Base-by-base conservation (phyloP, 2,113 vertebrate genomes). In the Micronycteris hirsuta region DNA sequence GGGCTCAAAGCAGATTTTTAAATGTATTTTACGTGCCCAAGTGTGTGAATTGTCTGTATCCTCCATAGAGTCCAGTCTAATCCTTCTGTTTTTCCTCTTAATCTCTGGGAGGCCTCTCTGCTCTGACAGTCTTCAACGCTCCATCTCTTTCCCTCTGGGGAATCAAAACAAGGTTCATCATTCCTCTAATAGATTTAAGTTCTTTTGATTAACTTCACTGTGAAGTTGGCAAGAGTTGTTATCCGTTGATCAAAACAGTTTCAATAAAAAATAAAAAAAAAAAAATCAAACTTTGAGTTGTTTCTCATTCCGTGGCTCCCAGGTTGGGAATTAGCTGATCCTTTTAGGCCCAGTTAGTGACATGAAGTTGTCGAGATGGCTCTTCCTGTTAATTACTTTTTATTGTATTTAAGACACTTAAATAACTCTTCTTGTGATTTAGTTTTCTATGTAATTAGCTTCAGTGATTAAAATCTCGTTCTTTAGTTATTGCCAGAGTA, bases 391-490 rank as follows among this genome's bases (percentile, higher is more conserved):
- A 97, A 97, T 97, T 97, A 96, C 97, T 97, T 97, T 97, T 94
- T 97, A 97, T 97, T 97, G 96, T 98, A 97, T 97, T 97, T 97
- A 97, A 97, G 95, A 96, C 94, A 96, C 94, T 97, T 96, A 98
- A 97, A 97, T 97, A 98, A 97, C 95, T 97, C 95, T 97, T 97
- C 97, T 96, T 97, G 96, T 97, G 97, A 97, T 97, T 97, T 97
- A 97, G 95, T 95, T 91, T 71, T 96, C 97, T 97, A 7, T 97
- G 91, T 97, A 97, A 97, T 97, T 98, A 97, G 96, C 94, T 98
- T 80, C 93, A 85, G 80, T 97, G 96, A 98, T 98, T 98, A 97
- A 97, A 97, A 97, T 97, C 96, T 96, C 89, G 13, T 97, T 95
- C 95, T 97, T 96, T 93, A 26, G 0, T 94, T 97, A 63, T 97